A percentile compares a stretch with the other conserved stretches of the same genome.
These are phyloP conservation scores for Lota lota DNA, from an alignment of 2,113 vertebrate species.

Conservation along the genomic window DNA sequence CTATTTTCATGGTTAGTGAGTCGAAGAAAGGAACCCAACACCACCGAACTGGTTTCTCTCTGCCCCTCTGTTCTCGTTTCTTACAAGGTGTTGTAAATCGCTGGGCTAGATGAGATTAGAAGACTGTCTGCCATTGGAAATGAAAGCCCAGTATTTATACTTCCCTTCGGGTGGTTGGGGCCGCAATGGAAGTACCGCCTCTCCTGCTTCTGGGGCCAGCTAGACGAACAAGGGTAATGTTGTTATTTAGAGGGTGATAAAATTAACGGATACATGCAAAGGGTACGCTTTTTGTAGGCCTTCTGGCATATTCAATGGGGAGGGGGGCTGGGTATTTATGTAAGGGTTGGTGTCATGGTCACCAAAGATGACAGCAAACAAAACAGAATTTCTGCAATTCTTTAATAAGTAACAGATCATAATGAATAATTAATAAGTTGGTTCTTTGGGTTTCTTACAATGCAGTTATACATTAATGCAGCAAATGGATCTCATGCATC, in stretches of 20 bases:
- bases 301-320: too few species aligned
- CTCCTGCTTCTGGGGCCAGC: background rate
- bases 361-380: too few species aligned
- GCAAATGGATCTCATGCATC: too few species aligned
- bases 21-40: background rate
- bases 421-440: too few species aligned
- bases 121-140: conserved; percentile 47
- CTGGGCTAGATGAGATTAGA: conserved; percentile 45
- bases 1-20: conserved; percentile 16
- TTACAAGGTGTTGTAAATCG: conserved; percentile 51
- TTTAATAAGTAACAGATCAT: too few species aligned
- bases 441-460: too few species aligned
- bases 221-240: background rate
- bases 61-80: conserved; percentile 16
- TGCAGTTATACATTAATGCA: too few species aligned
- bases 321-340: too few species aligned
- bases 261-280: conserved; percentile 28
- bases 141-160: conserved; percentile 46
- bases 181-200: background rate
- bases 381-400: too few species aligned
- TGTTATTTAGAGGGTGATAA: conserved; percentile 50
- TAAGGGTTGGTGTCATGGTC: too few species aligned
- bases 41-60: background rate
- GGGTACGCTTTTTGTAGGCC: too few species aligned
- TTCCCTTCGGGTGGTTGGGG: conserved; percentile 30